Evolutionary conservation across 2,797 vertebrate genomes (phyloP).

Genomic region (Peromyscus attwateri): DNA sequence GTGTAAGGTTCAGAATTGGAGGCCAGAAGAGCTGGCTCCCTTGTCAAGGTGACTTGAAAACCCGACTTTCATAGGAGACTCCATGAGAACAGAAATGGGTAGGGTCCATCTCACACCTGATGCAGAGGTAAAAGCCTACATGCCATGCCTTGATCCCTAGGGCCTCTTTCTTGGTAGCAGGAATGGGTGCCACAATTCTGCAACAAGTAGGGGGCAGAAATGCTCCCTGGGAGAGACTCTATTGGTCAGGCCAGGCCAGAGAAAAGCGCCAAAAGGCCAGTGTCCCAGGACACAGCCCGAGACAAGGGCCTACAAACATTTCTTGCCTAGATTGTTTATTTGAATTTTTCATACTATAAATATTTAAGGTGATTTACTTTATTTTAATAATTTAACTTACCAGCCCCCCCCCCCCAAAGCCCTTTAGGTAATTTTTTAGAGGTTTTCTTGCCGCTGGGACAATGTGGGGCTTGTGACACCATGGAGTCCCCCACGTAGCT

Average conservation of each 20-base stretch:
- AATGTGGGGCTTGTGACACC: conserved; percentile 16
- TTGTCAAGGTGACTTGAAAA: conserved; percentile 17
- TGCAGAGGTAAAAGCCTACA: conserved; percentile 41
- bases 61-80: conserved; percentile 38
- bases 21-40: neutral
- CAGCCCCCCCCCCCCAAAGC: conserved; percentile 44
- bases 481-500: neutral
- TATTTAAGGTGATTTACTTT: conserved; percentile 84
- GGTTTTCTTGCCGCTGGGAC: conserved; percentile 64
- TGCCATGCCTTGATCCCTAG: conserved; percentile 50
- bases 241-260: neutral
- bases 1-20: neutral
- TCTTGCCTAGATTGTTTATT: conserved; percentile 78
- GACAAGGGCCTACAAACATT: conserved; percentile 63
- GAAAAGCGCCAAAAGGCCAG: conserved; percentile 13
- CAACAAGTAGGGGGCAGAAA: conserved; percentile 38
- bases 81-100: conserved; percentile 46
- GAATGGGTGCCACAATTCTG: neutral
- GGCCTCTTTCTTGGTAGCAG: conserved; percentile 43
- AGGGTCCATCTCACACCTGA: conserved; percentile 55
- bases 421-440: conserved; percentile 84
- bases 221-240: conserved; percentile 24
- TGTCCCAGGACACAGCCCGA: neutral
- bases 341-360: conserved; percentile 82
- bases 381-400: conserved; percentile 86